phyloP scores from a whole-genome alignment of 1,140 invertebrate species.

The Sarcophaga peregrina region DNA sequence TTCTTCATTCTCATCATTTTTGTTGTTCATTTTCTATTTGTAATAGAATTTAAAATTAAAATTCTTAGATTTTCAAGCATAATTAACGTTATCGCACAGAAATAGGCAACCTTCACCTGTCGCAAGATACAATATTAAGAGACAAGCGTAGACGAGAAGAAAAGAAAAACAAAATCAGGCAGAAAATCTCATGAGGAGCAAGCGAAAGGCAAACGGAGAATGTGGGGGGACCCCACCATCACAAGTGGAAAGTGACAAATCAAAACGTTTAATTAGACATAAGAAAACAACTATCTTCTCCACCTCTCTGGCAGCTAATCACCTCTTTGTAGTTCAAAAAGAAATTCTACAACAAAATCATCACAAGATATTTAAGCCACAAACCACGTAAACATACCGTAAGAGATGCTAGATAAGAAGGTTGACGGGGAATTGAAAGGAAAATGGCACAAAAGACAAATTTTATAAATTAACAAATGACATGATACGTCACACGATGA shows the following conservation, averaged over 20 bases:
- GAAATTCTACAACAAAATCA: no score
- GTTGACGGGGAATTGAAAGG: no score
- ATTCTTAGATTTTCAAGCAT: neutral
- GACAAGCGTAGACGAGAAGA: neutral
- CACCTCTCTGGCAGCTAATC: neutral
- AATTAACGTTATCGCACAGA: neutral
- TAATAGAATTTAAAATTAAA: no score
- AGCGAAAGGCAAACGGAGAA: no score
- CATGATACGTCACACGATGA: neutral
- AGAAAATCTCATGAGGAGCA: no score
- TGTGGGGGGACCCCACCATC: no score
- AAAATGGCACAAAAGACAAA: neutral
- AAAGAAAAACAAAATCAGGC: no score
- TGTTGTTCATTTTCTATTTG: neutral
- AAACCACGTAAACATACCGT: no score
- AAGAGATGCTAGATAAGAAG: no score
- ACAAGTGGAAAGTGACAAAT: constrained; percentile 8
- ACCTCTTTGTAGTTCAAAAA: no score
- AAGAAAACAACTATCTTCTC: neutral
- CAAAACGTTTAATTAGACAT: constrained; percentile 25
- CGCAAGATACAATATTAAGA: neutral
- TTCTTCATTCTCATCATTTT: no score
- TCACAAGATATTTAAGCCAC: no score
- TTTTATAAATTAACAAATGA: constrained; percentile 18
- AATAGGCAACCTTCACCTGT: constrained; percentile 4